These are phyloP conservation scores for Epistrophe eligans DNA, from an alignment of 2,888 invertebrate species.

Conservation along the genomic window DNA sequence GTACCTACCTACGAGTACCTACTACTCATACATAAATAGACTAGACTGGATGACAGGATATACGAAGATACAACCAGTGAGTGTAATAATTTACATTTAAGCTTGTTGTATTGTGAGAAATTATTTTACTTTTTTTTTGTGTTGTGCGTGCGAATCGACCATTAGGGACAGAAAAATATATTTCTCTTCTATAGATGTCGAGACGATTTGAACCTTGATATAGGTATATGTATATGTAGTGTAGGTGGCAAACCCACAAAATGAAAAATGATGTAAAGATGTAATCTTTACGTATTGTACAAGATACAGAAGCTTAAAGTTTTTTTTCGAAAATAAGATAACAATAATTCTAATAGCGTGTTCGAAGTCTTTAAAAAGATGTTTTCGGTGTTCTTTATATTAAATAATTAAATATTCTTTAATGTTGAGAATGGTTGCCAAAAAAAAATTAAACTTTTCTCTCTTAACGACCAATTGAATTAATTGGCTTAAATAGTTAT, in stretches of 20 bases:
- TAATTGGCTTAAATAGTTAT: neutral
- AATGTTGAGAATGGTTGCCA: neutral
- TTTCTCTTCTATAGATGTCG: slow-evolving; percentile 53
- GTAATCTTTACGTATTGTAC: slow-evolving; percentile 32
- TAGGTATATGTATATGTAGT: neutral
- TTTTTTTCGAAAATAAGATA: neutral
- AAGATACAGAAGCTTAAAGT: slow-evolving; percentile 22
- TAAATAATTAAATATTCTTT: neutral
- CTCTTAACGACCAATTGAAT: neutral
- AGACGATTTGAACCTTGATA: slow-evolving; percentile 10
- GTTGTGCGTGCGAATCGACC: slow-evolving; percentile 34
- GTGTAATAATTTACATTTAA: slow-evolving; percentile 39
- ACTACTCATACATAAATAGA: neutral
- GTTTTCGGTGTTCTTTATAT: neutral
- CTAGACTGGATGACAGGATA: slow-evolving; percentile 31
- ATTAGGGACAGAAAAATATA: slow-evolving; percentile 35
- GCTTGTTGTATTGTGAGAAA: slow-evolving; percentile 13
- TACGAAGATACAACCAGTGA: neutral
- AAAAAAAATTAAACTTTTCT: neutral
- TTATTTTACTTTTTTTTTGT: slow-evolving; percentile 1
- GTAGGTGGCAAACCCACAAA: slow-evolving; percentile 5
- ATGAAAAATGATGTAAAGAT: slow-evolving; percentile 50
- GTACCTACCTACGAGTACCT: no score
- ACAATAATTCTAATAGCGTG: slow-evolving; percentile 10
- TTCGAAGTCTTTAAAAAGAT: slow-evolving; percentile 24